Conservation (phyloP, 2,888 invertebrate species). For the Andrena haemorrhoa region DNA sequence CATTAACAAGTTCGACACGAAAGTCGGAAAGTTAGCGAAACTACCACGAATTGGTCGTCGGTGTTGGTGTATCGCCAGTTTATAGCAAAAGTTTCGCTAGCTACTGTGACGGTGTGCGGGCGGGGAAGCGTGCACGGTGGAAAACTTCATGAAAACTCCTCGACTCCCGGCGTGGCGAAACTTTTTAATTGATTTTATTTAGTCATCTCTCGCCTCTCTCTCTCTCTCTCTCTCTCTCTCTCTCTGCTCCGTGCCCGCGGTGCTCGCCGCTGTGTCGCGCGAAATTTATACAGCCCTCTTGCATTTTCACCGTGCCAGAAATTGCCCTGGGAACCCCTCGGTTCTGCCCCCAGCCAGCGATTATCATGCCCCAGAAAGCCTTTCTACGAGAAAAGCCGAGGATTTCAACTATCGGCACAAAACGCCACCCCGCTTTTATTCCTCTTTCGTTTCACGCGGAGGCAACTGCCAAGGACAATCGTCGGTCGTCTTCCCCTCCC, state of each 20-base stretch:
- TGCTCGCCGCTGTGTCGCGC: constrained; percentile 17
- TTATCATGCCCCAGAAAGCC: constrained; percentile 41
- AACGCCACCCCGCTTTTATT: constrained; percentile 3
- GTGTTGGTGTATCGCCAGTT: constrained; percentile 70
- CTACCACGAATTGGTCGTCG: constrained; percentile 66
- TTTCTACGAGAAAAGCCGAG: constrained; percentile 11
- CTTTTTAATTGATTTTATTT: constrained; percentile 76
- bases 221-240: not conserved
- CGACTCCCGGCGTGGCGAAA: constrained; percentile 52
- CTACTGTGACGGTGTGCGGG: constrained; percentile 39
- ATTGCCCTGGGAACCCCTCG: constrained; percentile 39
- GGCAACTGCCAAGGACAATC: not conserved
- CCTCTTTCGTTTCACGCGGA: constrained; percentile 11
- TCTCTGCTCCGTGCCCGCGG: not conserved
- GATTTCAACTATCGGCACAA: constrained; percentile 41
- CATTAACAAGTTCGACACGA: constrained; percentile 80
- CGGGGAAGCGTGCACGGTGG: constrained; percentile 29
- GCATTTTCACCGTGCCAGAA: constrained; percentile 48
- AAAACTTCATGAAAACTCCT: constrained; percentile 68
- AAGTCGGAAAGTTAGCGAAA: constrained; percentile 76
- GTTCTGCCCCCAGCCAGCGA: constrained; percentile 40
- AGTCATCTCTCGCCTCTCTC: constrained; percentile 35
- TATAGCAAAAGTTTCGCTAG: constrained; percentile 62
- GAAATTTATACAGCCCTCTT: constrained; percentile 60
- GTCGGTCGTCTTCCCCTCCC: not conserved